Conservation (phyloP, 2,113 vertebrate species). For the Lota lota region DNA sequence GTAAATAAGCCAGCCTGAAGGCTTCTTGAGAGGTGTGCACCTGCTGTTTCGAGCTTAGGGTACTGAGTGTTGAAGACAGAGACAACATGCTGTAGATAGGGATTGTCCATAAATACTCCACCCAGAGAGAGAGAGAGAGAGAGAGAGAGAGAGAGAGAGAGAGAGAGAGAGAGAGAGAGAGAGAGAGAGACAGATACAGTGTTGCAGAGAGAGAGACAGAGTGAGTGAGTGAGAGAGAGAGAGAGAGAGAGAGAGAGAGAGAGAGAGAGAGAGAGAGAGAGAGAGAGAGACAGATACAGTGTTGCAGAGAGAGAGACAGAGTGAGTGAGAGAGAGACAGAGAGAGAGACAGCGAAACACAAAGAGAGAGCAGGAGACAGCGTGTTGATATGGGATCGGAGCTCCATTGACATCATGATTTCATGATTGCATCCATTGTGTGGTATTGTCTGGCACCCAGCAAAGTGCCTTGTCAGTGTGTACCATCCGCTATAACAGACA, state of each 20-base stretch:
- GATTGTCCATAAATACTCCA: slow-evolving; percentile 72
- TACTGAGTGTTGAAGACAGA: slow-evolving; percentile 14
- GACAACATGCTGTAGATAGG: slow-evolving; percentile 33
- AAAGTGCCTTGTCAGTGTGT: no score
- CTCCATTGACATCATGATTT: no score
- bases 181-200: neutral
- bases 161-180: neutral
- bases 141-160: neutral
- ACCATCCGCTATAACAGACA: no score
- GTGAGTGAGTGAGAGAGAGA: neutral
- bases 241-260: neutral
- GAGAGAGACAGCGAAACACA: no score
- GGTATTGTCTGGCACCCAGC: no score
- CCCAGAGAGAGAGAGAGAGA: slow-evolving; percentile 29
- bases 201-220: slow-evolving; percentile 35
- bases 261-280: neutral
- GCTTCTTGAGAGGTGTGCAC: slow-evolving; percentile 3
- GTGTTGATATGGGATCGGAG: no score
- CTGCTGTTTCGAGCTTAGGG: no score
- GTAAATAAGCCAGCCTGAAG: slow-evolving; percentile 38
- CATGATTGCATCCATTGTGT: no score
- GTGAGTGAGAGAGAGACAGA: no score
- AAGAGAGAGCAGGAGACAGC: no score
- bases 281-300: neutral
- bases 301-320: neutral